Conservation (phyloP, 2,888 invertebrate species). For the Seira ritae region DNA sequence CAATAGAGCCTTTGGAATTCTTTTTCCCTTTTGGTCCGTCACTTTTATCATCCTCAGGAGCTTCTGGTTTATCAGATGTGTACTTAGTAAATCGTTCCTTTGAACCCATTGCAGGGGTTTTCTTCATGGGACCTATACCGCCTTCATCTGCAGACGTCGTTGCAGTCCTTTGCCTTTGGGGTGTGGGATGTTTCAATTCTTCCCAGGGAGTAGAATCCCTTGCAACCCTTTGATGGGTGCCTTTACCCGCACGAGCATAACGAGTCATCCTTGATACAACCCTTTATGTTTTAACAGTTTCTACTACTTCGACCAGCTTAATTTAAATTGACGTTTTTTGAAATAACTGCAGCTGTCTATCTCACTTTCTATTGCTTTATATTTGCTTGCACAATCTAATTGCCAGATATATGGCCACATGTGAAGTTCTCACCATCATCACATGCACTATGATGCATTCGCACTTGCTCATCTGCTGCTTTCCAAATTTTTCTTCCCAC, state of each 20-base stretch:
- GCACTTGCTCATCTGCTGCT: too few relatives aligned
- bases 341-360: too few relatives aligned
- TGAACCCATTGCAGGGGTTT: too few relatives aligned
- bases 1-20: conserved; percentile 24
- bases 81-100: neutral
- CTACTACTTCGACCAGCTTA: too few relatives aligned
- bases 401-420: too few relatives aligned
- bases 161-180: conserved; percentile 23
- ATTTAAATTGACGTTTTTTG: too few relatives aligned
- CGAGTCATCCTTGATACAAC: conserved; percentile 81
- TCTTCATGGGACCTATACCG: conserved; percentile 74
- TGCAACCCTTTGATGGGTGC: conserved; percentile 83
- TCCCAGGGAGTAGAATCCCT: conserved; percentile 86
- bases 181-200: conserved; percentile 77
- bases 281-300: neutral
- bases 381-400: too few relatives aligned
- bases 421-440: too few relatives aligned
- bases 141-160: conserved; percentile 75
- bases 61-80: too few relatives aligned
- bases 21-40: neutral
- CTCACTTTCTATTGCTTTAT: too few relatives aligned
- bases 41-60: neutral
- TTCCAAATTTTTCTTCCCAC: too few relatives aligned
- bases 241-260: conserved; percentile 83
- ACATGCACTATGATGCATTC: too few relatives aligned